Evolutionary conservation across 2,888 invertebrate genomes (phyloP).

Genomic region (Meloe dianella): DNA sequence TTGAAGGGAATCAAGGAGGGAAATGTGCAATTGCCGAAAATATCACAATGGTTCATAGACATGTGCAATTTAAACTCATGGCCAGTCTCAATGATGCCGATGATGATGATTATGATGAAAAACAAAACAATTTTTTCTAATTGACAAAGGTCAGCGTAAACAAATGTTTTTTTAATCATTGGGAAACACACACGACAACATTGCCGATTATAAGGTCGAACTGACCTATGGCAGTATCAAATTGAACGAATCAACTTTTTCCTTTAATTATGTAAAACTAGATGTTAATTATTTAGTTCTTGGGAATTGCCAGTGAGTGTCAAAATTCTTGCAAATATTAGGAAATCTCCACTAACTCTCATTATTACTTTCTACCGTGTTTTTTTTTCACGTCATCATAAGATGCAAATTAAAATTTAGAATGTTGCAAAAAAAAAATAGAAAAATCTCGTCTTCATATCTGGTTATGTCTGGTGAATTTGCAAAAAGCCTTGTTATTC

Average conservation of each 20-base stretch:
- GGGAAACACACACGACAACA: not conserved
- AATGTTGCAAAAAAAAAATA: not conserved
- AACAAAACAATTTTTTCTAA: conserved; percentile 2
- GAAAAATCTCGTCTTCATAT: not conserved
- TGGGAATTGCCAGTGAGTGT: not conserved
- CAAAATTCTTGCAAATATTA: not conserved
- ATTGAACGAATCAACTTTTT: not conserved
- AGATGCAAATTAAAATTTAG: not conserved
- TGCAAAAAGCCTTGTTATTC: not conserved
- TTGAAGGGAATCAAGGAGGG: not conserved
- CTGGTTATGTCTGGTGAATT: not conserved
- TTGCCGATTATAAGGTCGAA: not conserved
- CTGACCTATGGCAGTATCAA: not conserved
- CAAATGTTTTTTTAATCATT: not conserved
- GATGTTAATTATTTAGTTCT: not conserved
- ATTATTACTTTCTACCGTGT: not conserved
- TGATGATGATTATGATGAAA: not conserved
- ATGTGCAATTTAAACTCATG: conserved; percentile 1
- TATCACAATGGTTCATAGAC: not conserved
- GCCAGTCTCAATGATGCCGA: conserved; percentile 2
- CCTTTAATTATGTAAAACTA: not conserved
- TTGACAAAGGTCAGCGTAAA: conserved; percentile 1
- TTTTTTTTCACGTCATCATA: not conserved
- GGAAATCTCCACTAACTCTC: not conserved
- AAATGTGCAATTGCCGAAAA: not conserved